Evolutionary conservation across 30 jellyfish, hydroid and myxozoan species (phyloP), one percentile per base, ranked within the genome.

Genomic region (Pelagia noctiluca): DNA sequence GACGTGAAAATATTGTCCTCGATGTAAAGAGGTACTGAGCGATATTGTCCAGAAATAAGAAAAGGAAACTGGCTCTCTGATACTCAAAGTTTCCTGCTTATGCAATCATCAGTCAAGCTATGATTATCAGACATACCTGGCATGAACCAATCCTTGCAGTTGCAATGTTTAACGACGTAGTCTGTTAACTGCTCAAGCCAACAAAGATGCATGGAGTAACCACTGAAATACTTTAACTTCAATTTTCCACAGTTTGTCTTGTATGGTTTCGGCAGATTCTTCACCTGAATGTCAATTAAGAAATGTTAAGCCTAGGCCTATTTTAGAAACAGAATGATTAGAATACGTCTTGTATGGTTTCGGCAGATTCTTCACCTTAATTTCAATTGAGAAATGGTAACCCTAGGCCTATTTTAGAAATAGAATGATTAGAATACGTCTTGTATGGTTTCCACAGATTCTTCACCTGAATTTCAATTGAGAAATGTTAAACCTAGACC

Each of bases 91-190:
- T 8, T 11, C 13, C 18, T 7, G 28, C 28, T 60, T 11, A 7
- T 8, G 72, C 5, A 60, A 11, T 11, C 24, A 30, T 22, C 13
- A 60, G 18, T 64, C 10, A 12, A 21, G 25, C 47, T 26, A 29
- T 19, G 3, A 23, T 12, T 32, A 34, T 23, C 0, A 22, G 12
- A 76, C 81, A 19, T 68, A 89, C 98, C 97, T 65, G 97, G 98
- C 98, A 93, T 93, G 54, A 88, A 86, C 69, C 96, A 63, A 72
- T 93, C 98, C 38, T 75, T 93, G 71, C 98, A 93, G 24, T 89
- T 86, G 38, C 98, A 93, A 3, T 67, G 48, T 19, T 50, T 32
- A 11, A 76, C 85, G 7, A 93, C 97, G 60, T 78, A 52, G 36
- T 87, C 95, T 21, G 98, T 93, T 50, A 93, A 71, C 31, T 77